Evolutionary conservation across 2,797 vertebrate species (phyloP).

Genomic region (Gymnoscopelus braueri): DNA sequence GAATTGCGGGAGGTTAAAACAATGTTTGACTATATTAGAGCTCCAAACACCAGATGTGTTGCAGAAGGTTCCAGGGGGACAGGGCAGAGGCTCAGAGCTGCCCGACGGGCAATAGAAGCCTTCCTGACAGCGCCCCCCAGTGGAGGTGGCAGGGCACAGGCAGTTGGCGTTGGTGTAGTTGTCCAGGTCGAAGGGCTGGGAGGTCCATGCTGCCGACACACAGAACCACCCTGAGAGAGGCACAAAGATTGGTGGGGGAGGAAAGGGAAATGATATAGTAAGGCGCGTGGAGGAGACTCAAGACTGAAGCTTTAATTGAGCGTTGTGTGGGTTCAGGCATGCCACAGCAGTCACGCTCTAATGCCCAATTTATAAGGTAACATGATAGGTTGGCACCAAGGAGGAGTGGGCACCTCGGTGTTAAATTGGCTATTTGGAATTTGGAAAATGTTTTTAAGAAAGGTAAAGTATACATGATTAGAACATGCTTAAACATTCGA

Average conservation of each 20-base stretch:
- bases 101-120: conserved; percentile 90
- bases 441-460: too few relatives aligned
- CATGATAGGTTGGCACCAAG: too few relatives aligned
- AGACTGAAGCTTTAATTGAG: too few relatives aligned
- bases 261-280: background rate
- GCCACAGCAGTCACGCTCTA: background rate
- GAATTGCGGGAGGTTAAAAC: too few relatives aligned
- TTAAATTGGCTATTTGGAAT: too few relatives aligned
- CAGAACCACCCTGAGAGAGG: conserved; percentile 91
- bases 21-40: too few relatives aligned
- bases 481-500: too few relatives aligned
- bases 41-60: conserved; percentile 79
- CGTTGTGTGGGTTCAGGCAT: background rate
- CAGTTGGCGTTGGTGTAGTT: conserved; percentile 95
- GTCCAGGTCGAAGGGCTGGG: conserved; percentile 93
- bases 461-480: too few relatives aligned
- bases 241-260: conserved; percentile 2
- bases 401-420: too few relatives aligned
- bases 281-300: conserved; percentile 30
- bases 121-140: conserved; percentile 88
- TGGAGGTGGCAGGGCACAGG: conserved; percentile 93
- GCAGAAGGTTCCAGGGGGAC: conserved; percentile 88
- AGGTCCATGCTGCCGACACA: conserved; percentile 91
- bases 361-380: too few relatives aligned
- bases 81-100: conserved; percentile 86